Conservation (phyloP, 23 tunicate species). For the Ciona savignyi region DNA sequence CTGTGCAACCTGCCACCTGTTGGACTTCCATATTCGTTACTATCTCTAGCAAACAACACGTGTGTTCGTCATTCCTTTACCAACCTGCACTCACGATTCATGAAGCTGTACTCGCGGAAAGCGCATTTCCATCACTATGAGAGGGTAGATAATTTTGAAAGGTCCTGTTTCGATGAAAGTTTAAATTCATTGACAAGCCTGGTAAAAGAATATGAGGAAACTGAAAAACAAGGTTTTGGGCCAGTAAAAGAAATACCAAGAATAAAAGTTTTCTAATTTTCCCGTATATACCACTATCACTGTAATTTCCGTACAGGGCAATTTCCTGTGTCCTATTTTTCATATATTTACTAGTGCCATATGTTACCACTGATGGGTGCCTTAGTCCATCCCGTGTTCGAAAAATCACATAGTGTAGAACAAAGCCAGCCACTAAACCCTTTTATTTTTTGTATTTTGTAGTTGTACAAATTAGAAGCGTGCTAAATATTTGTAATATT, state of each 20-base stretch:
- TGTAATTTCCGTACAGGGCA: too few species aligned
- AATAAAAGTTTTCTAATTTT: slow-evolving; percentile 3
- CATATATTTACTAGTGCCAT: too few species aligned
- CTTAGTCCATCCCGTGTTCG: too few species aligned
- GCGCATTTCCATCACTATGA: slow-evolving; percentile 95
- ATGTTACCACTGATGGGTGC: too few species aligned
- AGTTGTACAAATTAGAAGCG: too few species aligned
- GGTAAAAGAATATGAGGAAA: slow-evolving; percentile 60
- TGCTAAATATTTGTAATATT: too few species aligned
- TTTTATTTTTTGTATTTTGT: too few species aligned
- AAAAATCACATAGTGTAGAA: too few species aligned
- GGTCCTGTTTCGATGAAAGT: slow-evolving; percentile 53
- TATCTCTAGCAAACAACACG: slow-evolving; percentile 81
- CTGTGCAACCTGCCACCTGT: slow-evolving; percentile 84
- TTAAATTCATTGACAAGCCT: slow-evolving; percentile 38
- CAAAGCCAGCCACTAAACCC: too few species aligned
- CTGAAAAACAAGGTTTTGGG: slow-evolving; percentile 26
- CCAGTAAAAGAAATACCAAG: not conserved
- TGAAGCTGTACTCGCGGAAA: slow-evolving; percentile 61
- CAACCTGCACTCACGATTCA: slow-evolving; percentile 45
- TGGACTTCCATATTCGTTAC: slow-evolving; percentile 86
- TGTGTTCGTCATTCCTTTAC: slow-evolving; percentile 65
- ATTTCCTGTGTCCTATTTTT: too few species aligned
- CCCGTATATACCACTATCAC: too few species aligned
- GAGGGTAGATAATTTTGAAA: slow-evolving; percentile 86